Evolutionary conservation across 2,888 invertebrate genomes (phyloP).

Genomic region (Diachrysia chrysitis): DNA sequence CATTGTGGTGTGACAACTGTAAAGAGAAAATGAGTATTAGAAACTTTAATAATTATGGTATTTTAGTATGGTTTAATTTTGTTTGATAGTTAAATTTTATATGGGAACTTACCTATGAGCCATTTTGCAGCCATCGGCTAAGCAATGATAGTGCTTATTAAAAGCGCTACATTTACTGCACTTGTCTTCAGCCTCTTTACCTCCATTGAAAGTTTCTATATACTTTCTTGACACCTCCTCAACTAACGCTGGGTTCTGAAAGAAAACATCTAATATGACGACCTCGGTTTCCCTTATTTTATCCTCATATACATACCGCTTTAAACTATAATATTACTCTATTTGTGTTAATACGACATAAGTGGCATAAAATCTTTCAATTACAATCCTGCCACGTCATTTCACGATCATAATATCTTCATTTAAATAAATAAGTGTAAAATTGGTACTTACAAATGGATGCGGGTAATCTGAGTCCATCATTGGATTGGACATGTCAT

Average conservation of each 20-base stretch:
- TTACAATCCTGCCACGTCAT: constrained; percentile 49
- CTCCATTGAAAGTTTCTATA: constrained; percentile 85
- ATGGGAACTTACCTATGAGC: constrained; percentile 89
- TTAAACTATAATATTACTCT: constrained; percentile 20
- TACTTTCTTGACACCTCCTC: constrained; percentile 88
- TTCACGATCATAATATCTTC: constrained; percentile 41
- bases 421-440: constrained; percentile 35
- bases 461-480: constrained; percentile 78
- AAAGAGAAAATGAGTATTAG: constrained; percentile 5
- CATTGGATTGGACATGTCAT: constrained; percentile 84
- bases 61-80: background rate
- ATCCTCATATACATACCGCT: background rate
- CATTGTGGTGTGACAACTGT: constrained; percentile 91
- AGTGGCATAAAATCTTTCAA: constrained; percentile 59
- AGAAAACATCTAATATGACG: constrained; percentile 20
- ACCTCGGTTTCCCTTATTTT: background rate
- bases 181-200: constrained; percentile 88
- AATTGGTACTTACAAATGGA: constrained; percentile 78
- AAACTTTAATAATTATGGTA: background rate
- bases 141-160: constrained; percentile 96
- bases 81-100: background rate
- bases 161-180: constrained; percentile 89
- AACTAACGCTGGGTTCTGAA: constrained; percentile 88
- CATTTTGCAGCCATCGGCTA: constrained; percentile 93
- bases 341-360: constrained; percentile 45